Percentiles rank a stretch among this genome's conserved stretches.
Conservation (phyloP, 2,888 invertebrate species). For the Temnothorax rugatulus region DNA sequence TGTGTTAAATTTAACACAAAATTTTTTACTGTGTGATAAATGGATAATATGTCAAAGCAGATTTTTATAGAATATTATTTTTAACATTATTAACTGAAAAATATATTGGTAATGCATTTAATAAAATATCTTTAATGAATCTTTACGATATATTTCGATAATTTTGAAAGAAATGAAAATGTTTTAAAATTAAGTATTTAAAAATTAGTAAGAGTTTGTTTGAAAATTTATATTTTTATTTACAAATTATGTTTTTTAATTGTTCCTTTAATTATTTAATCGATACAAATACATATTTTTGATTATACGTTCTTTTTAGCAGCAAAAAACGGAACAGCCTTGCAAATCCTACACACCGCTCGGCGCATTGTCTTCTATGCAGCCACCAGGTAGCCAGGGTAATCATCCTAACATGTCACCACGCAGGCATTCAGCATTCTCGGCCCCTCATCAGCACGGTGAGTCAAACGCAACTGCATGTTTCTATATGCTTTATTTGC, state of each 20-base stretch:
- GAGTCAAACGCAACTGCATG: constrained; percentile 75
- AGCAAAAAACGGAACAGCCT: constrained; percentile 85
- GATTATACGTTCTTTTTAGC: constrained; percentile 24
- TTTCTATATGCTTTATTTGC: constrained; percentile 72
- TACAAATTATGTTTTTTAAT: not conserved
- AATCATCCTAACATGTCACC: constrained; percentile 85
- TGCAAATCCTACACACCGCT: constrained; percentile 93
- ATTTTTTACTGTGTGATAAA: no score
- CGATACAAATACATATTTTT: constrained; percentile 14
- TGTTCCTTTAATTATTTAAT: not conserved
- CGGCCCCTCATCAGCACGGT: constrained; percentile 89
- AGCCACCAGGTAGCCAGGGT: constrained; percentile 90
- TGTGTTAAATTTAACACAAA: no score
- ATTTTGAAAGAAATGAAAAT: not conserved
- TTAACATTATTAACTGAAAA: not conserved
- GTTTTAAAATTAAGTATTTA: not conserved
- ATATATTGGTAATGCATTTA: not conserved
- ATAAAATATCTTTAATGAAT: constrained; percentile 1
- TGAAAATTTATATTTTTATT: constrained; percentile 19
- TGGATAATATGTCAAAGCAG: not conserved
- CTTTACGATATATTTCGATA: not conserved
- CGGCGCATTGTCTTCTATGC: constrained; percentile 94
- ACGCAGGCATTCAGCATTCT: constrained; percentile 85
- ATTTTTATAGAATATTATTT: constrained; percentile 7
- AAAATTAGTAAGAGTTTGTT: not conserved